These are phyloP conservation scores for Helicolenus hilgendorfi DNA, from an alignment of 2,797 vertebrate species.

Conservation along the genomic window DNA sequence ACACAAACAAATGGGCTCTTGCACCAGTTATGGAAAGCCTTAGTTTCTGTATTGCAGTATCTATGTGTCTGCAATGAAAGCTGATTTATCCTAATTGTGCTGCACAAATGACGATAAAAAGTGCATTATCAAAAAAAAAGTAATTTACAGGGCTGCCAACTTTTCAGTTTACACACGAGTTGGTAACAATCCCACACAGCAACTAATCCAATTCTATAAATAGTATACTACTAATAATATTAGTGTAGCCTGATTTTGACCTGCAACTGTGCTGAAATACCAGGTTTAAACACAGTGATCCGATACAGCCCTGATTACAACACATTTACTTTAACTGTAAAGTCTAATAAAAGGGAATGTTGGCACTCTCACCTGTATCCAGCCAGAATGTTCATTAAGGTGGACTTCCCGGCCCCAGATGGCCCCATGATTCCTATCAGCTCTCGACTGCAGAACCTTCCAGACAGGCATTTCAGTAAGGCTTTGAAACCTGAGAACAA, in stretches of 20 bases:
- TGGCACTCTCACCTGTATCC: slow-evolving; percentile 92
- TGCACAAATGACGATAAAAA: too few relatives aligned
- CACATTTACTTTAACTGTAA: neutral
- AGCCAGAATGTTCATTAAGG: slow-evolving; percentile 97
- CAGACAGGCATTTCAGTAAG: slow-evolving; percentile 95
- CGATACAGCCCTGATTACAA: neutral
- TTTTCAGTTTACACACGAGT: too few relatives aligned
- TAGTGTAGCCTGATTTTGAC: neutral
- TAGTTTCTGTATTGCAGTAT: neutral
- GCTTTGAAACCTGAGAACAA: slow-evolving; percentile 93
- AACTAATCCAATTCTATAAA: neutral
- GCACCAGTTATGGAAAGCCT: neutral
- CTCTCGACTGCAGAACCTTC: slow-evolving; percentile 94
- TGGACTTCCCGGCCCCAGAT: slow-evolving; percentile 96
- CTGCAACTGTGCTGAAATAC: neutral
- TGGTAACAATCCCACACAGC: neutral
- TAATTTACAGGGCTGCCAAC: too few relatives aligned
- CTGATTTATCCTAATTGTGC: too few relatives aligned
- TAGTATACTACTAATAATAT: neutral
- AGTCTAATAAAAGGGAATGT: neutral
- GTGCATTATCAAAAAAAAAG: too few relatives aligned
- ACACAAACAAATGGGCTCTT: neutral
- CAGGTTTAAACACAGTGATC: neutral
- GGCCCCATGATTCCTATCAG: slow-evolving; percentile 98
- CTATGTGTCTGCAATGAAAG: neutral